Percentiles rank a stretch among this genome's conserved stretches.
Conservation (phyloP, 2,113 vertebrate species). For the Pomatostomus ruficeps region DNA sequence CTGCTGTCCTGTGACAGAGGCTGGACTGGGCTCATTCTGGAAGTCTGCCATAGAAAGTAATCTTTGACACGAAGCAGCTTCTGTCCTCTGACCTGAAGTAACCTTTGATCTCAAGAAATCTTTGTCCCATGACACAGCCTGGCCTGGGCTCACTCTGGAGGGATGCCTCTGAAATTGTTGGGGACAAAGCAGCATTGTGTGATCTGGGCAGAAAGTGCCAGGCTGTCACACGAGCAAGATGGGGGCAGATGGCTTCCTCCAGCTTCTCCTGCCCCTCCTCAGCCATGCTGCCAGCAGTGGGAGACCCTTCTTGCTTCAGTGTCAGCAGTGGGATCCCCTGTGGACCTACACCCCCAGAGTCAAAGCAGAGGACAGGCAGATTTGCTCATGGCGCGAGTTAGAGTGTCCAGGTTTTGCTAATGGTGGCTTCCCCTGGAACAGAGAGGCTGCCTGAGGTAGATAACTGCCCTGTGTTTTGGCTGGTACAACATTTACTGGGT, state of each 20-base stretch:
- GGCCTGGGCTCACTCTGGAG: accelerated
- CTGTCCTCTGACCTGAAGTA: background rate
- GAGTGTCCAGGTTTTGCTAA: background rate
- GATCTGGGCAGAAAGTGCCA: accelerated
- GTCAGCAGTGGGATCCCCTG: accelerated
- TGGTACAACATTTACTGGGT: background rate
- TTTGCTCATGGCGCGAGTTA: accelerated
- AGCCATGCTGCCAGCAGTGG: no score
- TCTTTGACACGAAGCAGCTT: background rate
- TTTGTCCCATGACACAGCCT: background rate
- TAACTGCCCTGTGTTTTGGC: no score
- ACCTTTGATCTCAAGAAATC: background rate
- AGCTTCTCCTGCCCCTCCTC: background rate
- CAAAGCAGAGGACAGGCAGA: background rate
- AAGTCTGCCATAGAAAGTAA: background rate
- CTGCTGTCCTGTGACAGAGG: background rate
- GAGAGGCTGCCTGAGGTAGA: background rate
- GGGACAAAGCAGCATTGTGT: background rate
- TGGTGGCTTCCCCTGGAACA: background rate
- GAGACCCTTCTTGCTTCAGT: accelerated
- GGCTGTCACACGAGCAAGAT: background rate
- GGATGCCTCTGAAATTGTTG: accelerated
- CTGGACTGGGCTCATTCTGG: background rate
- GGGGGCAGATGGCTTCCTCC: background rate
- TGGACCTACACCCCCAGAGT: no score